These are phyloP conservation scores for Coracias cyanogaster DNA, from an alignment of 2,797 vertebrate species.

Conservation along the genomic window DNA sequence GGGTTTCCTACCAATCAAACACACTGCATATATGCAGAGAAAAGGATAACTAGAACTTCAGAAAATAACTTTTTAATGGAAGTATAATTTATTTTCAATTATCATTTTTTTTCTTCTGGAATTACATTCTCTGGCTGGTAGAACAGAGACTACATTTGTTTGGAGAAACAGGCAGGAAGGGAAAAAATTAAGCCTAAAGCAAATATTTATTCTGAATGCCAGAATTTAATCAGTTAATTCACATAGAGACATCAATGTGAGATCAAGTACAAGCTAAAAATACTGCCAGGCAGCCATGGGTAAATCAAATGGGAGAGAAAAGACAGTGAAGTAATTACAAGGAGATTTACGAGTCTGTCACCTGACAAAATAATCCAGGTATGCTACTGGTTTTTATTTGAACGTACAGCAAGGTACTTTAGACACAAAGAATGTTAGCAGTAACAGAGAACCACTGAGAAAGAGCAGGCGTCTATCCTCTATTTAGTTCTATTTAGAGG, in stretches of 20 bases:
- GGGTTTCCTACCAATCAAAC: neutral
- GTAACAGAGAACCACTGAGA: neutral
- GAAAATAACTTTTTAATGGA: neutral
- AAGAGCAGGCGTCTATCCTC: neutral
- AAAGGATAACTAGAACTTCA: neutral
- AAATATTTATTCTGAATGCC: constrained; percentile 2
- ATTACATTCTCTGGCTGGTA: neutral
- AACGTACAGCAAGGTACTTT: neutral
- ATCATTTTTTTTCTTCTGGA: neutral
- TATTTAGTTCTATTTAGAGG: neutral
- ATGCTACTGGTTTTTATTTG: neutral
- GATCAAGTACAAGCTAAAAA: neutral
- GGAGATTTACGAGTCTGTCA: neutral
- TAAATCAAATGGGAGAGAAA: neutral
- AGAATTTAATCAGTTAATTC: constrained; percentile 17
- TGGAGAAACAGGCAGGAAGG: neutral
- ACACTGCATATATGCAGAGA: neutral
- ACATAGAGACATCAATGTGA: neutral
- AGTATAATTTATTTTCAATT: neutral
- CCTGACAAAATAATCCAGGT: neutral
- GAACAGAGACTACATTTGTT: neutral
- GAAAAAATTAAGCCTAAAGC: neutral
- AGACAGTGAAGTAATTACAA: neutral
- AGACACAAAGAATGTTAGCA: neutral
- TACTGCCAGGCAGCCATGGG: neutral